Evolutionary conservation across 2,888 invertebrate species (phyloP), one percentile per base, ranked within the genome.

Genomic region (Nephrotoma guestfalica): DNA sequence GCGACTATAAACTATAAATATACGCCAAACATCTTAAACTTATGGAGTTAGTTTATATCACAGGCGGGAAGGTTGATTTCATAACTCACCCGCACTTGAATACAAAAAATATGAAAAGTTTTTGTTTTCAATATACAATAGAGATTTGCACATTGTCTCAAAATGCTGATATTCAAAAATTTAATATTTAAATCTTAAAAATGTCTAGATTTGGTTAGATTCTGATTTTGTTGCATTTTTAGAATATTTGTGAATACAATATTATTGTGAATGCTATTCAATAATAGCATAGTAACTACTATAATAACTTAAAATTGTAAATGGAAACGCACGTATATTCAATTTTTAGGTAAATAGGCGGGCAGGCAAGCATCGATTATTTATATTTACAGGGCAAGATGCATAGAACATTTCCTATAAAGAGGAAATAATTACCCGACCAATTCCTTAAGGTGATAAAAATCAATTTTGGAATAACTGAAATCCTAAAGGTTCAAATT

Each of bases 1-100:
- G 85, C 85, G 85, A 85, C 85, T 85, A 43, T 85, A 85, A 85
- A 85, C 85, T 85, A 85, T 85, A 85, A 85, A 85, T 41, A 84
- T 84, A 84, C 71, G 71, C 71, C 71, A 71, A 71, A 71, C 71
- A 71, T 71, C 71, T 71, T 71, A n/a, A 15, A 51, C 51, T n/a
- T 51, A 51, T 51, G 15, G n/a, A 15, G 51, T 15, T 51, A 30
- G 30, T 71, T 71, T 71, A 30, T 71, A 30, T 30, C 13, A 3
- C 30, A 30, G 30, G 71, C 30, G 30, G 71, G 71, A 30, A 30
- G 2, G 30, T 18, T 71, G 71, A 30, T 71, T 71, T 71, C 30
- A 30, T 71, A 71, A 71, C 9, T 71, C 71, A 71, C 71, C 71
- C 71, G 30, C 30, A 71, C 71, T 71, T 9, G 71, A 71, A 71